These are phyloP conservation scores for Phocoena sinus DNA, from an alignment of 2,113 vertebrate genomes.

Conservation along the genomic window DNA sequence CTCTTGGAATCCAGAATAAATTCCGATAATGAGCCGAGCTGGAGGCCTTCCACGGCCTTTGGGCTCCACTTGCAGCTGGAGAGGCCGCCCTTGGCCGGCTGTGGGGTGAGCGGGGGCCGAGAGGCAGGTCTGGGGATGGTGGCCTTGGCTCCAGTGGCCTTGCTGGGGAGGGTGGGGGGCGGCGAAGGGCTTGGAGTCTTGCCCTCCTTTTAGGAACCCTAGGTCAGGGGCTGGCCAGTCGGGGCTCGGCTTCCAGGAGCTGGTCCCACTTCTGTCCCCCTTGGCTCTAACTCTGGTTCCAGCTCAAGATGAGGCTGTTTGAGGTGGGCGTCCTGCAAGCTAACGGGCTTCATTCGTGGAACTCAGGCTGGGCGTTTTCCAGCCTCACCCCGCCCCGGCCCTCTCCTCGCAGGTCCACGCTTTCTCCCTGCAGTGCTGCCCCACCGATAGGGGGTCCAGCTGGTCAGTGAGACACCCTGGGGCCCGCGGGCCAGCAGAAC, in stretches of 20 bases:
- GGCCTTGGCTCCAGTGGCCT: neutral
- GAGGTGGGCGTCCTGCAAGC: accelerated
- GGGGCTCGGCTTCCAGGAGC: neutral
- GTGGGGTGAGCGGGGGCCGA: neutral
- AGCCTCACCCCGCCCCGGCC: accelerated
- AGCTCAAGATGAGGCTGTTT: neutral
- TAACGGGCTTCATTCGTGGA: neutral
- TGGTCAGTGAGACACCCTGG: neutral
- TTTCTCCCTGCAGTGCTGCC: accelerated
- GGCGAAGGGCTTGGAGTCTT: neutral
- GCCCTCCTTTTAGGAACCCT: neutral
- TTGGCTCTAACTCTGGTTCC: neutral
- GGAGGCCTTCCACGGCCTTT: slow-evolving; percentile 3
- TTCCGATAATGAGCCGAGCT: slow-evolving; percentile 56
- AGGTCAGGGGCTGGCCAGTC: no score
- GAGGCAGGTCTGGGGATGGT: neutral
- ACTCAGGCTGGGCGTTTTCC: neutral
- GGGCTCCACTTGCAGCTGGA: neutral
- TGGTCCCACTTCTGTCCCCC: neutral
- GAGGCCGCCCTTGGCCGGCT: neutral
- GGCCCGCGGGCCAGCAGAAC: neutral
- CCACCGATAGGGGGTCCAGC: neutral
- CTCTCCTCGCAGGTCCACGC: neutral
- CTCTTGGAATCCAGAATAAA: slow-evolving; percentile 63
- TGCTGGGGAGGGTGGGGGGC: neutral